Evolutionary conservation across 2,888 invertebrate species (phyloP).

Genomic region (Agrochola macilenta): DNA sequence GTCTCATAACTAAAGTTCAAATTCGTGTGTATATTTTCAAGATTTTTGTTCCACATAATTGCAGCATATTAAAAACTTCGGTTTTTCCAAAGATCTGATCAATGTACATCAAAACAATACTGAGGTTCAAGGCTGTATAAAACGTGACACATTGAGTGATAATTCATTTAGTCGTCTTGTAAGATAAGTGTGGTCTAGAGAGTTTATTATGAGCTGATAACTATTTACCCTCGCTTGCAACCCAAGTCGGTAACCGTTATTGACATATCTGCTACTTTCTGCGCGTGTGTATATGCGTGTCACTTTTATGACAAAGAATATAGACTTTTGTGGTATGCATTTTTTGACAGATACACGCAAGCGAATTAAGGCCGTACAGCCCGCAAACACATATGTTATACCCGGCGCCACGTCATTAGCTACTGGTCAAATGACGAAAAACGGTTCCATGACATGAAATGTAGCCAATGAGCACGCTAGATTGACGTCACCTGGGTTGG

Average conservation of each 20-base stretch:
- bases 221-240: slow-evolving; percentile 21
- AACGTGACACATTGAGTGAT: slow-evolving; percentile 6
- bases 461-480: background rate
- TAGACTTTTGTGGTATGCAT: background rate
- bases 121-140: slow-evolving; percentile 14
- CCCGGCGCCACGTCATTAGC: background rate
- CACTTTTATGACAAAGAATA: background rate
- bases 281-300: background rate
- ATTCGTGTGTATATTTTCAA: background rate
- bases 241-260: slow-evolving; percentile 42
- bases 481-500: background rate
- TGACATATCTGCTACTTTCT: slow-evolving; percentile 18
- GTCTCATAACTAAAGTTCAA: background rate
- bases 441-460: background rate
- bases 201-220: slow-evolving; percentile 35
- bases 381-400: background rate
- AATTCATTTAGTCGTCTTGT: slow-evolving; percentile 23
- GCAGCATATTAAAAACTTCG: background rate
- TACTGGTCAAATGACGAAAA: background rate
- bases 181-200: background rate
- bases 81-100: background rate
- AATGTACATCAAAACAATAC: slow-evolving; percentile 8
- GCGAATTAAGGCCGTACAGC: background rate
- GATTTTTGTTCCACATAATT: background rate
- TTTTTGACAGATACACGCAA: background rate